These are phyloP conservation scores for Menidia menidia DNA, from an alignment of 2,797 vertebrate species.

Conservation along the genomic window DNA sequence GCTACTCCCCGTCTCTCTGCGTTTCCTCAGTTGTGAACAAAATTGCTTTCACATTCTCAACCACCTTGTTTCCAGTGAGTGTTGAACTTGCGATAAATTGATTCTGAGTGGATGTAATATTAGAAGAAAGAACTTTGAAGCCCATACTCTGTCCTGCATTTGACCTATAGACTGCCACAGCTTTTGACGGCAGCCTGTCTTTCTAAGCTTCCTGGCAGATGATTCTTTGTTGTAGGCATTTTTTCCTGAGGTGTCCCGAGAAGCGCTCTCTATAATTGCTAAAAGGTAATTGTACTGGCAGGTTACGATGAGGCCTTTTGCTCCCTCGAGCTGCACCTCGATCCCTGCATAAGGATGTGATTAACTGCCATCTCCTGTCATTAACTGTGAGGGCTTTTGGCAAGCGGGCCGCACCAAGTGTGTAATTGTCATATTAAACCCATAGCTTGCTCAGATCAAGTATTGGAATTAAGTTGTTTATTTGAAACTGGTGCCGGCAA, in stretches of 20 bases:
- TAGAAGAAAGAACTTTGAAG: slow-evolving; percentile 34
- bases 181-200: slow-evolving; percentile 15
- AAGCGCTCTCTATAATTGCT: slow-evolving; percentile 72
- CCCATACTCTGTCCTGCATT: slow-evolving; percentile 36
- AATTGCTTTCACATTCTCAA: slow-evolving; percentile 2
- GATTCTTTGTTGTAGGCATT: slow-evolving; percentile 59
- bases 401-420: slow-evolving; percentile 73
- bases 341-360: slow-evolving; percentile 81
- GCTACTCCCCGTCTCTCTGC: too few relatives aligned
- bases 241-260: slow-evolving; percentile 74
- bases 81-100: slow-evolving; percentile 45
- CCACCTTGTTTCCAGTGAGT: slow-evolving; percentile 3
- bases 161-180: slow-evolving; percentile 50
- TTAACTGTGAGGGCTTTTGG: slow-evolving; percentile 82
- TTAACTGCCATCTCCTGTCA: slow-evolving; percentile 81
- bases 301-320: slow-evolving; percentile 68
- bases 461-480: slow-evolving; percentile 77
- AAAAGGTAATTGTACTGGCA: slow-evolving; percentile 71
- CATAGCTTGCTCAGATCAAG: slow-evolving; percentile 75
- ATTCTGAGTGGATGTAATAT: slow-evolving; percentile 40
- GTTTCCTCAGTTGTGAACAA: neutral
- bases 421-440: slow-evolving; percentile 84
- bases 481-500: slow-evolving; percentile 62
- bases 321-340: slow-evolving; percentile 76
- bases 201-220: slow-evolving; percentile 24